These are phyloP conservation scores for Epirrhoe tristata DNA, from an alignment of 2,888 invertebrate species.

Conservation along the genomic window DNA sequence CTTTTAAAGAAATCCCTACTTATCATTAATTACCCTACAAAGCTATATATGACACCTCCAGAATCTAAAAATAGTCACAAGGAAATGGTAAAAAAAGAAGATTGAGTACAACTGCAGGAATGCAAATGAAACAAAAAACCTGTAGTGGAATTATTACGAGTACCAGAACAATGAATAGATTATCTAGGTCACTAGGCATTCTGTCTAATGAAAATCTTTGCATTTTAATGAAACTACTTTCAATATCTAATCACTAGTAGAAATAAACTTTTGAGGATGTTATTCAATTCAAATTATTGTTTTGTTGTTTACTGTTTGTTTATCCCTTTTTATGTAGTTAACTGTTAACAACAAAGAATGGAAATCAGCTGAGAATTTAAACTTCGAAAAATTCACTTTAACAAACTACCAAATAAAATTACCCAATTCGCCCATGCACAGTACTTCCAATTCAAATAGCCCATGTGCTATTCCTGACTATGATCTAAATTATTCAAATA, in stretches of 20 bases:
- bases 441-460: no score
- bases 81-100: slow-evolving; percentile 1
- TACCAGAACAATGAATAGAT: slow-evolving; percentile 20
- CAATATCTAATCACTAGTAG: background rate
- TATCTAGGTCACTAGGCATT: slow-evolving; percentile 20
- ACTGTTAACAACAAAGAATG: no score
- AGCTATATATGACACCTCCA: background rate
- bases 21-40: background rate
- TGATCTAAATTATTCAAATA: no score
- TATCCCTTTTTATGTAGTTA: no score
- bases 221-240: background rate
- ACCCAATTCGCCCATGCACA: no score
- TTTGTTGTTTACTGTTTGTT: no score
- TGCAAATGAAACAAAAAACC: slow-evolving; percentile 3
- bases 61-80: slow-evolving; percentile 7
- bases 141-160: background rate
- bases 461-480: no score
- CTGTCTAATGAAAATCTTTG: slow-evolving; percentile 5
- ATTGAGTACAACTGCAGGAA: background rate
- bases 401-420: no score
- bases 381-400: no score
- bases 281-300: background rate
- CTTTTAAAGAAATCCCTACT: slow-evolving; percentile 51
- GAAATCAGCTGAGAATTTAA: no score
- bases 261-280: background rate